Evolutionary conservation across 53 echinoderm and acorn worm species (phyloP).

Genomic region (Echinometra lucunter): DNA sequence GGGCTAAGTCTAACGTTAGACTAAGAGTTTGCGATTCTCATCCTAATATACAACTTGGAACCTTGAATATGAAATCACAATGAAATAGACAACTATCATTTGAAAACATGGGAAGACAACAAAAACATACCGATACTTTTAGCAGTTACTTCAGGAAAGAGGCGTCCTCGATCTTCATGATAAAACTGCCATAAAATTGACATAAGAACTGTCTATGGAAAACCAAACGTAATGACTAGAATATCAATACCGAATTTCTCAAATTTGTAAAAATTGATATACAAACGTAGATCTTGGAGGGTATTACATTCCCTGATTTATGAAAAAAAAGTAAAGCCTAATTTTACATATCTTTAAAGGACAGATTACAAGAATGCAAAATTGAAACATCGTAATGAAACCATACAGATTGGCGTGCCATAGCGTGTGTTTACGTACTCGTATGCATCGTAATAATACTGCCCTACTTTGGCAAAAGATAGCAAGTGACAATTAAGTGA

Average conservation of each 20-base stretch:
- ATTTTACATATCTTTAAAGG: not conserved
- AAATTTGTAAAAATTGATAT: not conserved
- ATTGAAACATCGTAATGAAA: not conserved
- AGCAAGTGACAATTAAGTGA: too few relatives aligned
- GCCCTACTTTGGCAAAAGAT: too few relatives aligned
- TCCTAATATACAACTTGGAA: not conserved
- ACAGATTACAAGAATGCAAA: not conserved
- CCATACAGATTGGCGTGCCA: not conserved
- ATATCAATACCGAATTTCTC: not conserved
- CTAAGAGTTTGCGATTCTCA: not conserved
- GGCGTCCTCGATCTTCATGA: not conserved
- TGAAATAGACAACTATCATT: too few relatives aligned
- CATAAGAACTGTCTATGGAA: not conserved
- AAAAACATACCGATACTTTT: slow-evolving; percentile 2
- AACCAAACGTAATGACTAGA: not conserved
- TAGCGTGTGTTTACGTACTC: too few relatives aligned
- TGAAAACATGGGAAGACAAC: not conserved
- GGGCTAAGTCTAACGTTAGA: too few relatives aligned
- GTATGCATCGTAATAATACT: too few relatives aligned
- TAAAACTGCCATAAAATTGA: not conserved
- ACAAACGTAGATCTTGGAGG: not conserved
- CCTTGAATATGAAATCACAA: not conserved
- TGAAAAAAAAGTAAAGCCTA: not conserved
- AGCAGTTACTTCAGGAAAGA: not conserved
- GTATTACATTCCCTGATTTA: not conserved